These are phyloP conservation scores for Sarcophaga peregrina DNA, from an alignment of 1,140 invertebrate species.

Conservation along the genomic window DNA sequence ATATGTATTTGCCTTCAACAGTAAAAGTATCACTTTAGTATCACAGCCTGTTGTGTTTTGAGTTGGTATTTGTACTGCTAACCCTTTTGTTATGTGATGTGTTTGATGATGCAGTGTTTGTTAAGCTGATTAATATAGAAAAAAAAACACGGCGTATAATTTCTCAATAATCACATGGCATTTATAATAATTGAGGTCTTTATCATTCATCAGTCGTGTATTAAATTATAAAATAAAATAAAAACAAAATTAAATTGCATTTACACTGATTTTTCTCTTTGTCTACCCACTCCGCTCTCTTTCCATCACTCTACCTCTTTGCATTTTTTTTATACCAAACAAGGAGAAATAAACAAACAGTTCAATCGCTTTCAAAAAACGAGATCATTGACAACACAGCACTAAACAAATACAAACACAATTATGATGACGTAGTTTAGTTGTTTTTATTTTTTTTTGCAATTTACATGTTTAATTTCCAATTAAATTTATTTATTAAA, in stretches of 20 bases:
- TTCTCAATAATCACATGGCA: conserved; percentile 18
- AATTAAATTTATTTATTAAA: neutral
- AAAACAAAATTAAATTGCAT: neutral
- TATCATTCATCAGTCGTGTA: neutral
- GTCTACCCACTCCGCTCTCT: neutral
- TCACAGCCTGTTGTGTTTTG: too few species aligned
- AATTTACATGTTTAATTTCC: neutral
- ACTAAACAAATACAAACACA: neutral
- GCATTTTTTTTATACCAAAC: neutral
- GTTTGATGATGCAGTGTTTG: neutral
- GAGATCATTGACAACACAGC: too few species aligned
- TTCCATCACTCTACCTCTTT: neutral
- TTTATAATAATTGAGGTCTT: conserved; percentile 13
- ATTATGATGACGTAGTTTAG: neutral
- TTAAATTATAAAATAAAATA: neutral
- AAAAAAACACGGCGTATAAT: conserved; percentile 8
- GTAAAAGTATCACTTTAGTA: too few species aligned
- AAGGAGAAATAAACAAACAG: neutral
- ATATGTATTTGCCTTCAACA: too few species aligned
- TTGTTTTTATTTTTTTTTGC: neutral
- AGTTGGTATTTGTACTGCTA: too few species aligned
- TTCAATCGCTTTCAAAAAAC: too few species aligned
- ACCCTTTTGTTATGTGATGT: too few species aligned
- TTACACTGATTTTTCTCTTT: neutral
- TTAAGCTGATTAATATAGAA: conserved; percentile 1